Evolutionary conservation across 2,888 invertebrate species (phyloP), one percentile per base, ranked within the genome.

Genomic region (Bellardia bayeri): DNA sequence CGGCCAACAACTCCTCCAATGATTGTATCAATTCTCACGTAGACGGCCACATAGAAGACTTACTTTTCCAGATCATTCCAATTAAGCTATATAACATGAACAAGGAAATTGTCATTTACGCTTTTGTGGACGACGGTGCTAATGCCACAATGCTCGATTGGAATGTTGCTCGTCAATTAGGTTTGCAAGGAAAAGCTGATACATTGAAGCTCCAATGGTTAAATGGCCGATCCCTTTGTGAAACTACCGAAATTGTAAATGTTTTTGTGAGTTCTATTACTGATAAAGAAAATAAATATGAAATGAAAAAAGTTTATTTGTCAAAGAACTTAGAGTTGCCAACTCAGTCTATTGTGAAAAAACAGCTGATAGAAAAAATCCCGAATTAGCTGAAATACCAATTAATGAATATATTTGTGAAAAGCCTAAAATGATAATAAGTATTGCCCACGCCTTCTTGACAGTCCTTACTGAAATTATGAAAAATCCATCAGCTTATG

Each of bases 211-310:
- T 49, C 49, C 49, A 49, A 68, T 68, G 33, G 33, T 6, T 8
- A 8, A 9, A 3, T 9, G 11, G 9, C 9, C 45, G 13, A 4
- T 23, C 33, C 4, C 13, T 11, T 11, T 13, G 30, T 13, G 61
- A 61, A 61, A 13, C 23, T n/a, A 66, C 66, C 42, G 45, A 66
- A 66, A 66, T 66, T 45, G 45, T 66, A 7, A 49, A 45, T 33
- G 51, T 69, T 33, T 30, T 14, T 68, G 49, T 68, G 3, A 49
- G 68, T 30, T 49, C 49, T 8, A 30, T 68, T 68, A 30, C 49
- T 11, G 49, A 68, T 68, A 16, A 45, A 4, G 8, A 49, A 68
- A 68, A 68, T 9, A 45, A 45, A 6, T 87, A 85, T 71, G 49
- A 64, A 74, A 63, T 69, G 61, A 40, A 30, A 64, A 76, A 37